These are phyloP conservation scores for Stichodactyla helianthus DNA, from an alignment of 64 coral and sea anemone species.

Conservation along the genomic window DNA sequence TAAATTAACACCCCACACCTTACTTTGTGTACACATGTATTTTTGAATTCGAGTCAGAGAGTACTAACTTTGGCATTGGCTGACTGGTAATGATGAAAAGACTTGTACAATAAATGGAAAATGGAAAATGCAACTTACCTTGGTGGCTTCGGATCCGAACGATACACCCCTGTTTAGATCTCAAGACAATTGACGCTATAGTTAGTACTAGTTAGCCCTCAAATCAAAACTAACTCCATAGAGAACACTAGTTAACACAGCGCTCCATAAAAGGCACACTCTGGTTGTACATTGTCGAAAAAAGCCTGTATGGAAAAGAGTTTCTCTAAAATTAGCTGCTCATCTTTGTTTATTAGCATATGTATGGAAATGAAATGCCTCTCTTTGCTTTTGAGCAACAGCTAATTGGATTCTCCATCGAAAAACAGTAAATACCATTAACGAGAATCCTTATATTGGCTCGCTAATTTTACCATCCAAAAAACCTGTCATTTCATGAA, in stretches of 20 bases:
- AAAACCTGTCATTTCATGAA: background rate
- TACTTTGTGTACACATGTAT: too few species aligned
- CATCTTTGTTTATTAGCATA: background rate
- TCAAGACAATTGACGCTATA: background rate
- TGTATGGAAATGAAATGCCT: background rate
- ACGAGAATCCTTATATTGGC: background rate
- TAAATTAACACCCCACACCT: too few species aligned
- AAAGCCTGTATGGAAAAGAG: background rate
- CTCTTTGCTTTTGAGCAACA: background rate
- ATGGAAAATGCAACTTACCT: too few species aligned
- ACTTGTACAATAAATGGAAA: too few species aligned
- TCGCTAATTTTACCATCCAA: background rate
- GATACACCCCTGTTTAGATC: background rate
- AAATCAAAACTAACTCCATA: background rate
- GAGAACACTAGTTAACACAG: background rate
- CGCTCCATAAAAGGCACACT: background rate
- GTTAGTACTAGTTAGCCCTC: background rate
- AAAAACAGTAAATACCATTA: slow-evolving; percentile 18
- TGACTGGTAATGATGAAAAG: too few species aligned
- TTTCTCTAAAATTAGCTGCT: background rate
- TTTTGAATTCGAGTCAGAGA: too few species aligned
- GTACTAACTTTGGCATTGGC: too few species aligned
- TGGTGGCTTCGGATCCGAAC: too few species aligned
- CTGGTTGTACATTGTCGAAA: background rate
- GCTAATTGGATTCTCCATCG: slow-evolving; percentile 7